Conservation (phyloP, 1,140 invertebrate genomes). For the Diachasmimorpha longicaudata region DNA sequence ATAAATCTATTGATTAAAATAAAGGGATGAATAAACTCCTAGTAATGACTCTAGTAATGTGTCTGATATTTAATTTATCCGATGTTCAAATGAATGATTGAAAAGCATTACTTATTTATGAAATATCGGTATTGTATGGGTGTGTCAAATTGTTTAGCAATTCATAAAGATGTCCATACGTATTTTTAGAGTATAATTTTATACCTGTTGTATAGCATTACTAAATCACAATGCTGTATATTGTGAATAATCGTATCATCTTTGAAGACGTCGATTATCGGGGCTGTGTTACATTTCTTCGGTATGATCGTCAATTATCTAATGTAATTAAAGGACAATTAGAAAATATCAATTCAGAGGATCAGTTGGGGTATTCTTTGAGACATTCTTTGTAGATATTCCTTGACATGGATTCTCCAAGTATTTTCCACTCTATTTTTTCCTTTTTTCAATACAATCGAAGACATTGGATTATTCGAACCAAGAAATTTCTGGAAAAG, state of each 20-base stretch:
- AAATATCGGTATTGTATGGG: constrained; percentile 21
- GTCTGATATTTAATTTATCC: background rate
- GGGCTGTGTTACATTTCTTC: constrained; percentile 48
- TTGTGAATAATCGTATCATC: background rate
- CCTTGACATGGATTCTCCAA: no score
- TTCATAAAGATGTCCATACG: constrained; percentile 3
- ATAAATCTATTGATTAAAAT: background rate
- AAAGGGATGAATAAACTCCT: background rate
- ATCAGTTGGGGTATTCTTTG: no score
- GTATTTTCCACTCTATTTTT: no score
- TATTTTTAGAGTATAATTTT: constrained; percentile 39
- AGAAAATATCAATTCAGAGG: no score
- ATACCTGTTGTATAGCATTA: constrained; percentile 28
- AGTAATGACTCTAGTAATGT: background rate
- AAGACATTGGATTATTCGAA: no score
- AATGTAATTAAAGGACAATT: background rate
- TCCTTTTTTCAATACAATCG: no score
- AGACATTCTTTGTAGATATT: no score
- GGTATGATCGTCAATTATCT: constrained; percentile 16
- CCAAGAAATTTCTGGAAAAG: no score
- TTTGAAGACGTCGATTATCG: constrained; percentile 43
- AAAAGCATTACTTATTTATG: background rate
- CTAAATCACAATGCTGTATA: constrained; percentile 6
- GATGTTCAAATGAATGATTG: background rate
- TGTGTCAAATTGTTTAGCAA: constrained; percentile 1